These are phyloP conservation scores for Numenius phaeopus DNA, from an alignment of 2,797 vertebrate genomes.

Conservation along the genomic window DNA sequence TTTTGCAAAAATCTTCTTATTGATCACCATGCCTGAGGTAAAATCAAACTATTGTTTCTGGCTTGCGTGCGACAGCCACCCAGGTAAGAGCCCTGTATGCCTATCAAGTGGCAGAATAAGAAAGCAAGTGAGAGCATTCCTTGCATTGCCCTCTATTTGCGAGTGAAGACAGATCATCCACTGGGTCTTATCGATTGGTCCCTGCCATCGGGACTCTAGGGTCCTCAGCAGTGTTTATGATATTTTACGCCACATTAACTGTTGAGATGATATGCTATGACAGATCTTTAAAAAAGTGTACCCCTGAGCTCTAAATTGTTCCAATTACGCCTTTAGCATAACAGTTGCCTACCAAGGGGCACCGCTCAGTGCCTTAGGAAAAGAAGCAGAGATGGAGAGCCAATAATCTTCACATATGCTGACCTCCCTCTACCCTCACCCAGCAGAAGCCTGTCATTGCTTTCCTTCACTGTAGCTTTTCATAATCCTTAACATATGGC, in stretches of 20 bases:
- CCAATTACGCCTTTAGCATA: constrained; percentile 67
- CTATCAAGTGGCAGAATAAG: not conserved
- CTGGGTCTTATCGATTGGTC: not conserved
- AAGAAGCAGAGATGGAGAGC: constrained; percentile 32
- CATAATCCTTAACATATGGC: constrained; percentile 88
- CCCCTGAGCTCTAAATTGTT: constrained; percentile 67
- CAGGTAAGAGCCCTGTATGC: not conserved
- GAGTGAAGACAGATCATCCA: constrained; percentile 21
- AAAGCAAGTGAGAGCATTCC: not conserved
- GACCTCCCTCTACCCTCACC: constrained; percentile 64
- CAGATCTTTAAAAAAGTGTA: constrained; percentile 65
- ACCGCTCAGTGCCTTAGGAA: constrained; percentile 21
- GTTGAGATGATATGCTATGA: constrained; percentile 54
- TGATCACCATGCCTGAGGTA: not conserved
- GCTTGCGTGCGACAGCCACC: not conserved
- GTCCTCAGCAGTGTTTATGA: constrained; percentile 52
- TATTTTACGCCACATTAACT: constrained; percentile 68
- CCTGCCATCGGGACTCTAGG: not conserved
- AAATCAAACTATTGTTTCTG: not conserved
- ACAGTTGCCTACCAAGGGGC: constrained; percentile 61
- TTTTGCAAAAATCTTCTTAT: not conserved
- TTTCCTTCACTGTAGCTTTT: constrained; percentile 78
- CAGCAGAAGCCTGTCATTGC: constrained; percentile 50
- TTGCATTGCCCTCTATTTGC: not conserved
- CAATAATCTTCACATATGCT: constrained; percentile 44